Percentiles rank a stretch among this genome's conserved stretches.
Conservation (phyloP, 53 echinoderm and acorn worm genomes). For the Glandiceps talaboti region DNA sequence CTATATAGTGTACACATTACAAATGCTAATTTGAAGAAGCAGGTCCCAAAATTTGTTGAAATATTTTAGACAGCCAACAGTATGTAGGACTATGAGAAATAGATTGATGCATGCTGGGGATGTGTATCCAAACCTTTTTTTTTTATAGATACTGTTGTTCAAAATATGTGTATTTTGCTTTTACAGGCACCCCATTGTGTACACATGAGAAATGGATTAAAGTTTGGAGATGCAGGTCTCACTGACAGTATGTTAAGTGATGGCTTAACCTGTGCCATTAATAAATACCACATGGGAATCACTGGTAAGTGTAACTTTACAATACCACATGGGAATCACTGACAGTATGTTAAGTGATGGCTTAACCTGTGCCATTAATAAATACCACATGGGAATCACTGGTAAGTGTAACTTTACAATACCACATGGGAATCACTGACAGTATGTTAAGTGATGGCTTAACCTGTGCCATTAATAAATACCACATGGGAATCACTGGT, state of each 20-base stretch:
- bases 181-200: constrained; percentile 75
- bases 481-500: constrained; percentile 99
- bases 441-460: constrained; percentile 69
- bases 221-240: constrained; percentile 68
- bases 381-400: constrained; percentile 98
- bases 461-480: constrained; percentile 71
- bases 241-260: constrained; percentile 62
- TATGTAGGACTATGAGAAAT: no score
- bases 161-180: no score
- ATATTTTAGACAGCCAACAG: no score
- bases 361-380: constrained; percentile 68
- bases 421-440: constrained; percentile 62
- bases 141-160: no score
- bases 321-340: no score
- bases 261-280: constrained; percentile 81
- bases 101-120: neutral
- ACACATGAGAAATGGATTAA: constrained; percentile 72
- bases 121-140: no score
- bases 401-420: no score
- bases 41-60: no score
- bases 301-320: constrained; percentile 71
- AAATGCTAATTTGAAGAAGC: no score
- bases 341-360: constrained; percentile 77
- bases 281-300: constrained; percentile 93
- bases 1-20: no score